phyloP scores from a whole-genome alignment of 2,888 invertebrate genomes.

The Drosophila nigricruria region DNA sequence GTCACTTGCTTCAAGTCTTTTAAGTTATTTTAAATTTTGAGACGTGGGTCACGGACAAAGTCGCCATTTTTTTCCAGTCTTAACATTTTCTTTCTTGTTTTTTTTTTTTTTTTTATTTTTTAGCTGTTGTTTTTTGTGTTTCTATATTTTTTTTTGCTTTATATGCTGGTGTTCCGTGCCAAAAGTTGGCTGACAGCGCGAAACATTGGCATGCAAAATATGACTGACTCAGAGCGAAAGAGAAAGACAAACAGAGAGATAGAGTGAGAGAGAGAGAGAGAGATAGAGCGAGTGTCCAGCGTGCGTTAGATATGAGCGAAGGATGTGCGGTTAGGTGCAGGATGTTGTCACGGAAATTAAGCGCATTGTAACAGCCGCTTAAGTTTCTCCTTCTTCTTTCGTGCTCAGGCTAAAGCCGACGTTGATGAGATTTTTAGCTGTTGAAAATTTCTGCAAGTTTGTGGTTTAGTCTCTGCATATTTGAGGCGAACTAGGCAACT shows the following conservation, averaged over 20 bases:
- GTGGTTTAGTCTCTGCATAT: not conserved
- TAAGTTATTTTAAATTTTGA: constrained; percentile 76
- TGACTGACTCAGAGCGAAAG: constrained; percentile 37
- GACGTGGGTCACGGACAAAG: constrained; percentile 53
- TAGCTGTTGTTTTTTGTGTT: constrained; percentile 18
- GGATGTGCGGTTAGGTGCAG: constrained; percentile 52
- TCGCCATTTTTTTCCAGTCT: constrained; percentile 43
- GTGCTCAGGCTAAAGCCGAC: not conserved
- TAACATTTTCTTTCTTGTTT: constrained; percentile 13
- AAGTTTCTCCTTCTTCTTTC: constrained; percentile 3
- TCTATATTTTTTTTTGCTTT: constrained; percentile 8
- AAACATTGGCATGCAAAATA: constrained; percentile 48
- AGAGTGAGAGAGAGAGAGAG: not conserved
- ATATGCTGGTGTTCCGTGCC: constrained; percentile 3
- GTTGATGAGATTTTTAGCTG: constrained; percentile 13
- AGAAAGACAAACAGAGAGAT: constrained; percentile 18
- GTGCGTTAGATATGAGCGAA: constrained; percentile 9
- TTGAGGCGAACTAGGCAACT: not conserved
- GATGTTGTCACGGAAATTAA: constrained; percentile 74
- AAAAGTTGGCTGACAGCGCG: constrained; percentile 21
- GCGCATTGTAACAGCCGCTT: constrained; percentile 60
- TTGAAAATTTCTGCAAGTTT: constrained; percentile 19
- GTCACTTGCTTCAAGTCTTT: constrained; percentile 71
- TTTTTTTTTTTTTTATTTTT: constrained; percentile 6
- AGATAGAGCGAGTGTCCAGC: constrained; percentile 37